Base-by-base conservation (phyloP, 2,797 vertebrate genomes). In the Semotilus atromaculatus region DNA sequence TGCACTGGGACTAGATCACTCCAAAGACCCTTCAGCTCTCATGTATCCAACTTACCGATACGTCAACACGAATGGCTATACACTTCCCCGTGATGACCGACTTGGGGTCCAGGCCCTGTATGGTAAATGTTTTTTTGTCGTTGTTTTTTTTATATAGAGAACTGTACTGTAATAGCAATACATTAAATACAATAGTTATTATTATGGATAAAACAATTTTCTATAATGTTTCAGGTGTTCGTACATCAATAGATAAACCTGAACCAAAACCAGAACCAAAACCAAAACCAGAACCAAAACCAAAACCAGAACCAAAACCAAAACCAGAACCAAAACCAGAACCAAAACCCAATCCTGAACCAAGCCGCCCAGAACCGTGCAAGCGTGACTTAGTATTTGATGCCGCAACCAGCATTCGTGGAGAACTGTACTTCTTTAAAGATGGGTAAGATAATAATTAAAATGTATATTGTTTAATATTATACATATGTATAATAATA, bases 1-100 rank as follows among this genome's bases (percentile, higher is more conserved):
- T 1, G 94, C 97, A 0, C 90, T 98, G 86, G 97, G 97, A 14
- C 91, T 98, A 73, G 97, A 97, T 67, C 97, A 98, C 90, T 96
- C 97, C 11, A 92, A 89, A 0, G 93, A 97, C 90, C 94, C 87
- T 0, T 92, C 94, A 21, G 97, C 97, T 0, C 92, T 98, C 55
- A 98, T 99, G 97, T 99, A 93, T 89, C 97, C 97, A 53, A 97
- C 95, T 88, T 99, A 98, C 89, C 91, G 91, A 13, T 98, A 96
- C 4, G 86, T 95, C 1, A 95, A 95, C 84, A 95, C 94, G 3
- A 84, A 92, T 0, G 94, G 95, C 38, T 95, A 96, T 89, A 95
- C 91, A 4, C 94, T 98, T 88, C 93, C 96, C 5, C 82, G 90
- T 0, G 97, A 98, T 19, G 97, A 98, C 23, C 90, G 93, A 38